phyloP scores from a whole-genome alignment of 2,797 vertebrate genomes.

The Gambelia wislizenii region DNA sequence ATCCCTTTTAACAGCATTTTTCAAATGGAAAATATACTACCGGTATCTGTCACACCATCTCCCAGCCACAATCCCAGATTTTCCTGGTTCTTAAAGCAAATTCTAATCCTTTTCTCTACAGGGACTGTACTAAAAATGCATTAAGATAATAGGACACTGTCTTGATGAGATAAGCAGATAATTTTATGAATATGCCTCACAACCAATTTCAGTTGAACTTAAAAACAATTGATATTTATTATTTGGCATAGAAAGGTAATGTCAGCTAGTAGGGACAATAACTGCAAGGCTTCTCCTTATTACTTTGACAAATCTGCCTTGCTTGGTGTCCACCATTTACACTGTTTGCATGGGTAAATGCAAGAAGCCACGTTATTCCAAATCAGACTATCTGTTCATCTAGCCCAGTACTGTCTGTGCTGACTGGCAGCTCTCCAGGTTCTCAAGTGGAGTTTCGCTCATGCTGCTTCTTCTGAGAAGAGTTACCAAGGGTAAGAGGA shows the following conservation, averaged over 20 bases:
- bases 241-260: conserved; percentile 18
- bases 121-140: conserved; percentile 55
- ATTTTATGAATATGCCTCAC: conserved; percentile 9
- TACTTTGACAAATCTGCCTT: conserved; percentile 5
- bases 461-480: not conserved
- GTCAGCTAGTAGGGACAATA: conserved; percentile 5
- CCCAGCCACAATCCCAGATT: conserved; percentile 59
- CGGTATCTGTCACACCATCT: conserved; percentile 59
- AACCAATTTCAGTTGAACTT: conserved; percentile 9
- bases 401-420: not conserved
- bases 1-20: conserved; percentile 64
- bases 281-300: conserved; percentile 5
- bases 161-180: conserved; percentile 10
- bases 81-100: conserved; percentile 67
- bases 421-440: not conserved
- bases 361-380: not conserved
- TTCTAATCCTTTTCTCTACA: conserved; percentile 60
- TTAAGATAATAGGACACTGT: conserved; percentile 25
- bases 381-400: not conserved
- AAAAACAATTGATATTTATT: conserved; percentile 17
- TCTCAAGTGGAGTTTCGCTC: not conserved
- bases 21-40: conserved; percentile 63
- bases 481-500: not conserved
- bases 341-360: not conserved
- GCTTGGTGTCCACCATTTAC: not conserved